phyloP scores from a whole-genome alignment of 2,888 invertebrate species.

The Metalampra italica region DNA sequence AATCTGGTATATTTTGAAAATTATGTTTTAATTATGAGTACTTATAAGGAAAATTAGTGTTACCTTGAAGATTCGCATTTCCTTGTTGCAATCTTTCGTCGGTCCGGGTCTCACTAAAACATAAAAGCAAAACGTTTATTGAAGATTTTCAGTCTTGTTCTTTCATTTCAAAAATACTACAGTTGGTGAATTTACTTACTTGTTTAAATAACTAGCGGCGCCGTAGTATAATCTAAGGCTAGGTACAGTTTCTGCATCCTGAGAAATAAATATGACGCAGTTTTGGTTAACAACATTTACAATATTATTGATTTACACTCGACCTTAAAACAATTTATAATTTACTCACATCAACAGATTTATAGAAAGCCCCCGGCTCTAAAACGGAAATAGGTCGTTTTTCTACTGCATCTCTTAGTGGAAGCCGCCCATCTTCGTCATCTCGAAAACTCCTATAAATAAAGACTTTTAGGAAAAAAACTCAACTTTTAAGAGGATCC shows the following conservation, averaged over 20 bases:
- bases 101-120: constrained; percentile 42
- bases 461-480: background rate
- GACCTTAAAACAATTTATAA: background rate
- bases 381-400: constrained; percentile 67
- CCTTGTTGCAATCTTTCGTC: constrained; percentile 63
- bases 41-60: constrained; percentile 3
- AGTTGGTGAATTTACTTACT: constrained; percentile 33
- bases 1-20: background rate
- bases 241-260: constrained; percentile 45
- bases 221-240: constrained; percentile 55
- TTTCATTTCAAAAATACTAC: too few species aligned
- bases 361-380: constrained; percentile 42
- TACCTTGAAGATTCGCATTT: constrained; percentile 70
- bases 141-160: background rate
- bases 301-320: background rate
- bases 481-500: too few species aligned
- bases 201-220: constrained; percentile 64
- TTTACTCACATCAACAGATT: constrained; percentile 41
- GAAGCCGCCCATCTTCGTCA: constrained; percentile 71
- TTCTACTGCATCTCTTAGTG: constrained; percentile 85
- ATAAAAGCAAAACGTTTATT: constrained; percentile 9
- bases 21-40: background rate
- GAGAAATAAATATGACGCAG: constrained; percentile 6
- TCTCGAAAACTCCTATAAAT: constrained; percentile 52
- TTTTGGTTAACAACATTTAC: background rate